These are phyloP conservation scores for Varanus komodoensis DNA, from an alignment of 2,113 vertebrate genomes.

Conservation along the genomic window DNA sequence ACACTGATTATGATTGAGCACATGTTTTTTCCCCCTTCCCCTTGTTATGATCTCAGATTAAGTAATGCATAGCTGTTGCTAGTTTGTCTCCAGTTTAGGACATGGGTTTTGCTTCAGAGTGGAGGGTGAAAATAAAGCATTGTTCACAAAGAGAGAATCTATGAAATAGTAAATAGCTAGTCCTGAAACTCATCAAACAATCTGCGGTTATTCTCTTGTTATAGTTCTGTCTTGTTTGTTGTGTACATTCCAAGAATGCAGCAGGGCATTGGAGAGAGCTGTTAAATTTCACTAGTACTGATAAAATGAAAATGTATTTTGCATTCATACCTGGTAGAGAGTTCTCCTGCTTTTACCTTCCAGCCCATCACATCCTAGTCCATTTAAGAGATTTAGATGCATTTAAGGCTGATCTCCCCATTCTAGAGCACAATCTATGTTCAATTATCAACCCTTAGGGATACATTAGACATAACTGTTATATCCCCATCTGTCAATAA, in stretches of 20 bases:
- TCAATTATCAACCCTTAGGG: conserved; percentile 65
- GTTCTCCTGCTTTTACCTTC: conserved; percentile 64
- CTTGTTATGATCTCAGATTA: not conserved
- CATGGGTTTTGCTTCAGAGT: not conserved
- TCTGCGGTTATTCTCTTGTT: conserved; percentile 7
- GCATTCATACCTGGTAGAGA: conserved; percentile 69
- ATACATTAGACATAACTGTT: conserved; percentile 72
- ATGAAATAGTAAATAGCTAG: conserved; percentile 38
- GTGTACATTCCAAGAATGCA: not conserved
- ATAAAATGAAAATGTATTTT: conserved; percentile 67
- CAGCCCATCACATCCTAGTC: conserved; percentile 63
- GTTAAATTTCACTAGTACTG: conserved; percentile 57
- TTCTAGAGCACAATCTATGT: conserved; percentile 58
- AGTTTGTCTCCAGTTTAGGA: not conserved
- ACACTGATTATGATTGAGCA: not conserved
- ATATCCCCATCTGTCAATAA: conserved; percentile 78
- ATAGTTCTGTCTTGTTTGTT: conserved; percentile 47
- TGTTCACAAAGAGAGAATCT: conserved; percentile 30
- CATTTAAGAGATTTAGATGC: conserved; percentile 69
- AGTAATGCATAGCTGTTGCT: not conserved
- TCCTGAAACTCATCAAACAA: not conserved
- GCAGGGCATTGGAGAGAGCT: conserved; percentile 41
- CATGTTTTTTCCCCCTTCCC: not conserved
- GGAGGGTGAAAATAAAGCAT: conserved; percentile 16
- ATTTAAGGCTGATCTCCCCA: conserved; percentile 62